Percentiles rank a stretch among this genome's conserved stretches.
Evolutionary conservation across 2,113 vertebrate genomes (phyloP).

Genomic region (Leucopsar rothschildi): DNA sequence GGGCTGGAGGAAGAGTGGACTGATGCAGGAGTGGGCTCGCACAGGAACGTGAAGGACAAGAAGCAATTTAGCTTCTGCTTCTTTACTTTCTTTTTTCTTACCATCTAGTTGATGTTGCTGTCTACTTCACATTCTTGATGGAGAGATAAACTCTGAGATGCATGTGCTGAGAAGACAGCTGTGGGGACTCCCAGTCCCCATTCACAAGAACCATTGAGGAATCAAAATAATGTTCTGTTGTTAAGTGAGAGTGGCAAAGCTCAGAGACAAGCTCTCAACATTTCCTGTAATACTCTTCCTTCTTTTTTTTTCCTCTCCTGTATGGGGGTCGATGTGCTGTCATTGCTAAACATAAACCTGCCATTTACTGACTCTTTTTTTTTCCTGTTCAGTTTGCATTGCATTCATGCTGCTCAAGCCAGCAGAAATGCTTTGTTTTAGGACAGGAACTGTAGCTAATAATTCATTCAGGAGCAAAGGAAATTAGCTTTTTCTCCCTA

Average conservation of each 20-base stretch:
- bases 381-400: background rate
- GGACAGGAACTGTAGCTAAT: background rate
- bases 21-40: background rate
- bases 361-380: background rate
- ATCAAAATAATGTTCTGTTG: background rate
- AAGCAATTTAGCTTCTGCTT: background rate
- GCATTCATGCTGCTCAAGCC: background rate
- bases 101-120: background rate
- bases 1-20: background rate
- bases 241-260: background rate
- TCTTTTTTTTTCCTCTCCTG: accelerated
- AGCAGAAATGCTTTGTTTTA: background rate
- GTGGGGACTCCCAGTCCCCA: background rate
- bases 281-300: background rate
- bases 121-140: background rate
- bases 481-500: background rate
- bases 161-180: background rate
- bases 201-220: background rate
- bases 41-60: accelerated
- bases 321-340: too few relatives aligned
- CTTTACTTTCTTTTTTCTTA: background rate
- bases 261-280: background rate
- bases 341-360: background rate
- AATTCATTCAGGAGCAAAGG: background rate
- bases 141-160: background rate